Evolutionary conservation across 2,113 vertebrate species (phyloP).

Genomic region (Silurus asotus): DNA sequence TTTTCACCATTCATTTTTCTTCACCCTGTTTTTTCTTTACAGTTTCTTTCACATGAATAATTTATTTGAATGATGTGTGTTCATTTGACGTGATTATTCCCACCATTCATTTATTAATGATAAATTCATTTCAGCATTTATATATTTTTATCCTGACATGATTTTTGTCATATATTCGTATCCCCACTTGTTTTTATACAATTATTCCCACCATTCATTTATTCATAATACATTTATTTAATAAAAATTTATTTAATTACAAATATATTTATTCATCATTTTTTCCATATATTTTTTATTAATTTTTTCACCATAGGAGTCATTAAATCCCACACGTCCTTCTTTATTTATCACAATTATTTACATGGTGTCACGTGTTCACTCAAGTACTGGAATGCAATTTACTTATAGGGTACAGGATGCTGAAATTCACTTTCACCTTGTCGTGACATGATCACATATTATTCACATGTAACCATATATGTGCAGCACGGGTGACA

Average conservation of each 20-base stretch:
- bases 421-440: background rate
- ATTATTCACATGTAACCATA: background rate
- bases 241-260: too few relatives aligned
- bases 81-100: too few relatives aligned
- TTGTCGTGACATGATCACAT: background rate
- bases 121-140: too few relatives aligned
- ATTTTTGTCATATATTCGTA: too few relatives aligned
- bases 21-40: background rate
- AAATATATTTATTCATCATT: background rate
- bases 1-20: too few relatives aligned
- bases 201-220: too few relatives aligned
- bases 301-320: background rate
- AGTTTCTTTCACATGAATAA: background rate
- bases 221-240: too few relatives aligned
- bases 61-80: background rate
- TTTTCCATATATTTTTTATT: too few relatives aligned
- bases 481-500: background rate
- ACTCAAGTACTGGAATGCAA: background rate
- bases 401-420: background rate
- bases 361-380: background rate
- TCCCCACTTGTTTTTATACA: too few relatives aligned
- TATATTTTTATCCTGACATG: too few relatives aligned
- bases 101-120: too few relatives aligned
- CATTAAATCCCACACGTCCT: background rate
- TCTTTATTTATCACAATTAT: background rate